Evolutionary conservation across 2,888 invertebrate genomes (phyloP), one percentile per base, ranked within the genome.

Genomic region (Abrostola triplasia): DNA sequence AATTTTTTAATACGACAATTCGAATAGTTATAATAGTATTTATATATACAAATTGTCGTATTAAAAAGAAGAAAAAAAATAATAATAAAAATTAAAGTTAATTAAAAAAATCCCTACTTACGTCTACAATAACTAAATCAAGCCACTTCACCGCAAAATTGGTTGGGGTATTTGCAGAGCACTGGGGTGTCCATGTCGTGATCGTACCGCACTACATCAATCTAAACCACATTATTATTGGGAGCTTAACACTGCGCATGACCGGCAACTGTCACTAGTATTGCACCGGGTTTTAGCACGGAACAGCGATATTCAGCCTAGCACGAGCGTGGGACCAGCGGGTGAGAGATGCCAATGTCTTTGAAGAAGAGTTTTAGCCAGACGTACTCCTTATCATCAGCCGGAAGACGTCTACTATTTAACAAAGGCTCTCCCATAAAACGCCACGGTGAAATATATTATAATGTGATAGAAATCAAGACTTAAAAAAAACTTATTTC

Each of bases 161-260:
- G 76, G 68, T 61, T 76, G 70, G 64, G 59, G 11, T 7, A 42
- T 48, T 63, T 36, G 41, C 53, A 59, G 59, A 51, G 64, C 76
- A 79, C 80, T 66, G 72, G 67, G 68, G 74, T 73, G 64, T 75
- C 67, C 52, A 74, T 79, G 69, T 71, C 57, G 71, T 71, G 63
- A 62, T 42, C 68, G 64, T 63, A 13, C 52, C 59, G 62, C 77
- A 71, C 63, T 36, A 68, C 69, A 69, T 66, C 65, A 59, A 54
- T 51, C 54, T 52, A 47, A 67, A 63, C 56, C 65, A 67, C 65
- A 61, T 68, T 53, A 13, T 51, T 55, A 63, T 47, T 50, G 65
- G 52, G 52, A 67, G 68, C 77, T 73, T 75, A 50, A 60, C 69
- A 65, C 53, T 56, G 64, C 68, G 73, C 78, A 79, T 76, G 76